Conservation (phyloP, 1,140 invertebrate species). For the Drosophila bipectinata region DNA sequence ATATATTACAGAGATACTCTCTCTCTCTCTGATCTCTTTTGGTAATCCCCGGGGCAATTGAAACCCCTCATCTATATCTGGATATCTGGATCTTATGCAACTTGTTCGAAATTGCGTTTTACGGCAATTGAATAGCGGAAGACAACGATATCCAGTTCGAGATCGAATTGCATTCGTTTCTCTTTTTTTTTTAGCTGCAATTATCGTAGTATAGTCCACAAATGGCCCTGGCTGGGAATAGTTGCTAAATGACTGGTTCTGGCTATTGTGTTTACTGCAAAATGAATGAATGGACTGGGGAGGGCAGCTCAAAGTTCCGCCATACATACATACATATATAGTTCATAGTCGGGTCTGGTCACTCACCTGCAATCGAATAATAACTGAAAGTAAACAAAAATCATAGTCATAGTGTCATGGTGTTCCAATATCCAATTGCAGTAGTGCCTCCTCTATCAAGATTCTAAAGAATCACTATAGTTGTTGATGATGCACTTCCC, state of each 20-base stretch:
- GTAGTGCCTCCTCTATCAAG: no score
- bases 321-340: background rate
- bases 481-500: background rate
- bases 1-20: no score
- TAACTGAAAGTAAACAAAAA: background rate
- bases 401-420: no score
- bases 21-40: background rate
- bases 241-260: slow-evolving; percentile 60
- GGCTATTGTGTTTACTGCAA: slow-evolving; percentile 29
- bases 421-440: no score
- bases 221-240: slow-evolving; percentile 47
- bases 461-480: background rate
- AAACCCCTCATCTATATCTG: background rate
- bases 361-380: slow-evolving; percentile 1
- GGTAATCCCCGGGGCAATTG: background rate
- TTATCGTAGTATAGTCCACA: slow-evolving; percentile 21
- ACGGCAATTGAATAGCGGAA: slow-evolving; percentile 44
- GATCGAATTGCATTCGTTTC: slow-evolving; percentile 34
- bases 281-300: slow-evolving; percentile 60
- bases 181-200: slow-evolving; percentile 24
- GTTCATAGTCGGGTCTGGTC: slow-evolving; percentile 5
- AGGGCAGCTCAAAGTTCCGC: slow-evolving; percentile 31
- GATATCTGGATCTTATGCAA: slow-evolving; percentile 33
- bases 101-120: slow-evolving; percentile 27
- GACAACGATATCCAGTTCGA: slow-evolving; percentile 35